Percentiles rank a stretch among this genome's conserved stretches.
phyloP scores from a whole-genome alignment of 2,113 vertebrate species.

The Catharus bicknelli region DNA sequence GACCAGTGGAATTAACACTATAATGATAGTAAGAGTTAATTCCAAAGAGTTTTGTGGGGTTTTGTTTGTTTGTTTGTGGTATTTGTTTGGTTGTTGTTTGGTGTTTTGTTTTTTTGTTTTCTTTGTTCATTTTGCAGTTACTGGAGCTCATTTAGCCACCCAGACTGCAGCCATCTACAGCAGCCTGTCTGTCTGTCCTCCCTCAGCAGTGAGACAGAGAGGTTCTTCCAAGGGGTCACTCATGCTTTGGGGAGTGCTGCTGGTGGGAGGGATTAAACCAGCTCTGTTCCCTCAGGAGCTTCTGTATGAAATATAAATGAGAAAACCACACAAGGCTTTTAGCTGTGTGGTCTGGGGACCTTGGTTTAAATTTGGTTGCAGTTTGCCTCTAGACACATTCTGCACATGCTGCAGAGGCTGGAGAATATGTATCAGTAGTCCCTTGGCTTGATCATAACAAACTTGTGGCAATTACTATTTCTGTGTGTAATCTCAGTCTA shows the following conservation, averaged over 20 bases:
- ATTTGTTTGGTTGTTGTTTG: not conserved
- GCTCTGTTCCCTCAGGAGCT: not conserved
- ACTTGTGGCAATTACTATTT: not conserved
- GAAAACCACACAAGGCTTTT: not conserved
- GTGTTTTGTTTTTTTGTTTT: not conserved
- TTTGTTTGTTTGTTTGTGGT: not conserved
- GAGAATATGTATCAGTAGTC: not conserved
- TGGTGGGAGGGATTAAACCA: not conserved
- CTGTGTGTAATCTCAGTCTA: not conserved
- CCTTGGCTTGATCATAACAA: not conserved
- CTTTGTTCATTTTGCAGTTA: not conserved
- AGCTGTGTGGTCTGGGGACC: not conserved
- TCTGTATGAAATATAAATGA: not conserved
- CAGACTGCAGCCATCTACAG: not conserved
- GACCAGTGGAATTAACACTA: not conserved
- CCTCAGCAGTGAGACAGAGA: not conserved
- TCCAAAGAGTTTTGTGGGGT: not conserved
- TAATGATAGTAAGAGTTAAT: not conserved
- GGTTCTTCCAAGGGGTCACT: not conserved
- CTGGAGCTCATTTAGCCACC: not conserved
- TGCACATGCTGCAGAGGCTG: not conserved
- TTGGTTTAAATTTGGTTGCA: not conserved
- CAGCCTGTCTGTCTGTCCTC: not conserved
- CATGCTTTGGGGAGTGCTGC: not conserved
- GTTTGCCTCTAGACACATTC: not conserved